A percentile compares a stretch with the other conserved stretches of the same genome.
Evolutionary conservation across 2,797 vertebrate genomes (phyloP).

Genomic region (Schizothorax lantsangensis): DNA sequence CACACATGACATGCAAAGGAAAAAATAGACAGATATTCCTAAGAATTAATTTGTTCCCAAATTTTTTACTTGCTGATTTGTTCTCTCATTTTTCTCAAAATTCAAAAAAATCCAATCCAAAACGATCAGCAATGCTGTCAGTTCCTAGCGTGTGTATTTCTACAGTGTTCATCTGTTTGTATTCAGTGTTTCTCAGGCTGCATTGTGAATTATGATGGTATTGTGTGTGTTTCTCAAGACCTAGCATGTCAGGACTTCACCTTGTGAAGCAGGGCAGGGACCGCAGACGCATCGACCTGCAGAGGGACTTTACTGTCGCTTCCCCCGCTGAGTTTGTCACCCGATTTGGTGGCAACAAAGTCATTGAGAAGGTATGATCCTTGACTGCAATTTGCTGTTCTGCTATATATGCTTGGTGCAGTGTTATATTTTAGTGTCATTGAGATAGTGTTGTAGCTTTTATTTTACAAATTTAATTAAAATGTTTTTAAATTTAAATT

Average conservation of each 20-base stretch:
- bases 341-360: slow-evolving; percentile 96
- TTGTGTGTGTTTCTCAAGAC: slow-evolving; percentile 74
- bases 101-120: neutral
- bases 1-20: neutral
- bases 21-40: neutral
- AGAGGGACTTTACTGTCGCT: slow-evolving; percentile 96
- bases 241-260: slow-evolving; percentile 97
- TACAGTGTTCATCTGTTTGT: neutral
- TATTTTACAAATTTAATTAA: neutral
- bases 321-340: slow-evolving; percentile 98
- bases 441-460: neutral
- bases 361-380: slow-evolving; percentile 92
- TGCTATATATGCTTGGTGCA: too few relatives aligned
- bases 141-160: neutral
- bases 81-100: neutral
- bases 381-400: neutral
- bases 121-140: neutral
- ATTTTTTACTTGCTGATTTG: neutral
- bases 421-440: neutral
- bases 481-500: neutral
- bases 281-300: slow-evolving; percentile 91
- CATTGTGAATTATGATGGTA: neutral
- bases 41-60: neutral
- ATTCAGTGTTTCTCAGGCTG: neutral
- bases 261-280: slow-evolving; percentile 94